phyloP scores from a whole-genome alignment of 2,113 vertebrate species.

The Camelus bactrianus region DNA sequence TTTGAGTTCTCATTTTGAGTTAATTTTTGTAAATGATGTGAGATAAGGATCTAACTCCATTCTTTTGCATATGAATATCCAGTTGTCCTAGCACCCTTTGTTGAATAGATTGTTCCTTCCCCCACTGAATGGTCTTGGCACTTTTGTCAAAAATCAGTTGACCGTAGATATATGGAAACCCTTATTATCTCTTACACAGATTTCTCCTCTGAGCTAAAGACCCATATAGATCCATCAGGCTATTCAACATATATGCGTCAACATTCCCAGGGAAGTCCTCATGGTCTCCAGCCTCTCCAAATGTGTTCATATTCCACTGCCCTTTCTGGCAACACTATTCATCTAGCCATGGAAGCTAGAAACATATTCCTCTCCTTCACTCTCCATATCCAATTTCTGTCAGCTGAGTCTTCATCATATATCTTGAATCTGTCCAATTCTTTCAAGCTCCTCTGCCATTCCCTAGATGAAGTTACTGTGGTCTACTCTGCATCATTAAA shows the following conservation, averaged over 20 bases:
- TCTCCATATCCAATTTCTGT: not conserved
- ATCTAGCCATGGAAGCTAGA: not conserved
- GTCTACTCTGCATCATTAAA: not conserved
- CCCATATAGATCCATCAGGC: not conserved
- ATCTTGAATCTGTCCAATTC: not conserved
- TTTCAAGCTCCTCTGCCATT: not conserved
- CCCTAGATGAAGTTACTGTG: not conserved
- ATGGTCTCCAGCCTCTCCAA: not conserved
- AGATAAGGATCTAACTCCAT: not conserved
- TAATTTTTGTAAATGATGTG: not conserved
- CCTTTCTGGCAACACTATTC: not conserved
- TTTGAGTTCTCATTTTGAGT: not conserved
- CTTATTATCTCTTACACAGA: not conserved
- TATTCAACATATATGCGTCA: not conserved
- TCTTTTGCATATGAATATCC: not conserved
- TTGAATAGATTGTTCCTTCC: not conserved
- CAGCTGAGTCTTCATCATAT: not conserved
- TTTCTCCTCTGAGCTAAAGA: not conserved
- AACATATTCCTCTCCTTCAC: not conserved
- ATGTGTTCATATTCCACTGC: not conserved
- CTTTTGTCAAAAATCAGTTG: not conserved
- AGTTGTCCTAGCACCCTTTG: not conserved
- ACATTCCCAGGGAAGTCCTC: not conserved
- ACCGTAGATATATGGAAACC: not conserved
- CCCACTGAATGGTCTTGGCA: not conserved